Evolutionary conservation across 2,113 vertebrate species (phyloP).

Genomic region (Myotis brandtii): DNA sequence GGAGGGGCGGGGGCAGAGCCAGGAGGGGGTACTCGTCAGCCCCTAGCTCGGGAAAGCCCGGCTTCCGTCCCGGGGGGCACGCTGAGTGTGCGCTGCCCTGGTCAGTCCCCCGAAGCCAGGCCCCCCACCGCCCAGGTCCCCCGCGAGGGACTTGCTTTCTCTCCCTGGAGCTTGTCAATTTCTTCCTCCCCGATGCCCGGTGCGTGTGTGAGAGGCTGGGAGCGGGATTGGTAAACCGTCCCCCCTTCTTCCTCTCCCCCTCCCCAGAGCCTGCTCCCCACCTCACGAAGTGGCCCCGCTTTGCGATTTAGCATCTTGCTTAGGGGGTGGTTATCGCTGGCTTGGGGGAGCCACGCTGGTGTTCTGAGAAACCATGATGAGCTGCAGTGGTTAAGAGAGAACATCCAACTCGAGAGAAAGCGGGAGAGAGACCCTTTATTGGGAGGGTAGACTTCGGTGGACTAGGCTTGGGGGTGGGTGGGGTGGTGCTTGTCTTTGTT

Average conservation of each 20-base stretch:
- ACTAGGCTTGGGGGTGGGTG: background rate
- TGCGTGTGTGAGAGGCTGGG: background rate
- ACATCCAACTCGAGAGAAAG: slow-evolving; percentile 75
- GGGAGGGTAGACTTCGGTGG: slow-evolving; percentile 4
- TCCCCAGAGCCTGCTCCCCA: background rate
- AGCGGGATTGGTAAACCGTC: background rate
- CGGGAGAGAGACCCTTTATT: slow-evolving; percentile 11
- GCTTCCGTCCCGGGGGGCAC: slow-evolving; percentile 59
- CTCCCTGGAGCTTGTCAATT: slow-evolving; percentile 65
- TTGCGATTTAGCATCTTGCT: slow-evolving; percentile 56
- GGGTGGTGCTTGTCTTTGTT: slow-evolving; percentile 61
- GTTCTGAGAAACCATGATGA: slow-evolving; percentile 71
- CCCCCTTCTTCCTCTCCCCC: background rate
- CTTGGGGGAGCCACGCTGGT: slow-evolving; percentile 55
- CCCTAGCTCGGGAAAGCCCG: slow-evolving; percentile 77
- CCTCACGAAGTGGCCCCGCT: slow-evolving; percentile 16
- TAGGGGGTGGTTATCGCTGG: slow-evolving; percentile 47
- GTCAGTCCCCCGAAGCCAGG: background rate
- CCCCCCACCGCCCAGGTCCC: background rate
- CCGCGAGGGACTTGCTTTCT: slow-evolving; percentile 29
- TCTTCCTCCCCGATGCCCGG: background rate
- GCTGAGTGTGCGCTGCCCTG: background rate
- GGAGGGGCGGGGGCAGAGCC: background rate
- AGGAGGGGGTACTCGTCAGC: slow-evolving; percentile 74
- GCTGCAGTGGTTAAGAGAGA: slow-evolving; percentile 76